These are phyloP conservation scores for Chaetura pelagica DNA, from an alignment of 2,113 vertebrate species.

Conservation along the genomic window DNA sequence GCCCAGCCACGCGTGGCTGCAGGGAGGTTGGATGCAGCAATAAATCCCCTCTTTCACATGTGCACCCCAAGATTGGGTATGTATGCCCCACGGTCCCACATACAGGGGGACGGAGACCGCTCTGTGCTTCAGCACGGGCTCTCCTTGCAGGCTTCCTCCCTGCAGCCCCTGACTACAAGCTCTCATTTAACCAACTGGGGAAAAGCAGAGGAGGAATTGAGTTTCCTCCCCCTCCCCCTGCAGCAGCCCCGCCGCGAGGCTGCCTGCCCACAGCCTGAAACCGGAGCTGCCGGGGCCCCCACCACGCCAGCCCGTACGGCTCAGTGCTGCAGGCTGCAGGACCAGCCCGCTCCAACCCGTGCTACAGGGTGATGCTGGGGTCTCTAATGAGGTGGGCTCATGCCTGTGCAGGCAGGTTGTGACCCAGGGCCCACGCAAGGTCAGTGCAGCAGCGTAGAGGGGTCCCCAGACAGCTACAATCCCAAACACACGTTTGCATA, in stretches of 20 bases:
- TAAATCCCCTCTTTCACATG: neutral
- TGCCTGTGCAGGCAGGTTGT: neutral
- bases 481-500: rapidly evolving
- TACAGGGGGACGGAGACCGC: rapidly evolving
- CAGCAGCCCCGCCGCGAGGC: neutral
- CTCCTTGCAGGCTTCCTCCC: neutral
- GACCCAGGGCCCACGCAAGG: neutral
- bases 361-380: neutral
- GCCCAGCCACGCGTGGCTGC: rapidly evolving
- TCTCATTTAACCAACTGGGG: neutral
- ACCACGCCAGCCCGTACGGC: neutral
- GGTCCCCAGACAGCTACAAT: neutral
- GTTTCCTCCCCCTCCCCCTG: neutral
- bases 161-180: neutral
- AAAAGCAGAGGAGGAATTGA: neutral
- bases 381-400: neutral
- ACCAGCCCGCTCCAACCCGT: neutral
- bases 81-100: rapidly evolving
- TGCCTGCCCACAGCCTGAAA: slow-evolving; percentile 43
- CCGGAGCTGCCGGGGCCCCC: slow-evolving; percentile 46
- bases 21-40: neutral
- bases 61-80: neutral
- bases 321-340: neutral
- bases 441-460: neutral
- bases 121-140: neutral